Base-by-base conservation (phyloP, 2,888 invertebrate species). In the Phalangium opilio region DNA sequence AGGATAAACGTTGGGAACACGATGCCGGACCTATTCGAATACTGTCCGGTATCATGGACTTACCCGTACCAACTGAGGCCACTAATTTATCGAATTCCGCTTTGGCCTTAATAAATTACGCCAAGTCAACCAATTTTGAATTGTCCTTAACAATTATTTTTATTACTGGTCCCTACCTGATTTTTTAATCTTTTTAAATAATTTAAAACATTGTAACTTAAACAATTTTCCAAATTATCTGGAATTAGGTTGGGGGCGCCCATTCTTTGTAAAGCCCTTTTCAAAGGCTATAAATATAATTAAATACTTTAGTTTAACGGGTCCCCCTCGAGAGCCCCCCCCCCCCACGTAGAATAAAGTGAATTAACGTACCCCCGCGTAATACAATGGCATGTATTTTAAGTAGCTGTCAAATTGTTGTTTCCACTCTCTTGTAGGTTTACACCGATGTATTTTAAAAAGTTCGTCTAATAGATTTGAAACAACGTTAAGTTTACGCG, bases 381-480 rank as follows among this genome's bases (percentile, higher is more conserved):
- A 98, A 67, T 98, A 98, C 3, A 86, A 81, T 11, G 98, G 98
- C 78, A 96, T 86, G n/a, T 86, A 82, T 58, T 89, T 80, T 58
- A 95, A 75, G 63, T 98, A 98, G 66, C 82, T 83, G 59, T 89
- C 86, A 68, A 98, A 93, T 54, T 85, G 83, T 47, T 81, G 76
- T 61, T 87, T 78, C 86, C 95, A 91, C 63, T 91, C 90, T 42
- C 79, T 79, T 11, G 84, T 82, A 4, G 90, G 89, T 66, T 91
- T 95, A 67, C 85, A 77, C 44, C 90, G 76, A 64, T 89, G 89
- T 52, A 87, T 79, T 69, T 91, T 90, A 64, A 90, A 85, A 46
- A 95, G 69, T 63, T 96, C 95, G 62, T 93, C 93, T 69, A 59
- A 11, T 61, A 49, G 41, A 32, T 11, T 42, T 4, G 5, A 27